phyloP scores from a whole-genome alignment of 2,113 vertebrate genomes.

The Chaetura pelagica region DNA sequence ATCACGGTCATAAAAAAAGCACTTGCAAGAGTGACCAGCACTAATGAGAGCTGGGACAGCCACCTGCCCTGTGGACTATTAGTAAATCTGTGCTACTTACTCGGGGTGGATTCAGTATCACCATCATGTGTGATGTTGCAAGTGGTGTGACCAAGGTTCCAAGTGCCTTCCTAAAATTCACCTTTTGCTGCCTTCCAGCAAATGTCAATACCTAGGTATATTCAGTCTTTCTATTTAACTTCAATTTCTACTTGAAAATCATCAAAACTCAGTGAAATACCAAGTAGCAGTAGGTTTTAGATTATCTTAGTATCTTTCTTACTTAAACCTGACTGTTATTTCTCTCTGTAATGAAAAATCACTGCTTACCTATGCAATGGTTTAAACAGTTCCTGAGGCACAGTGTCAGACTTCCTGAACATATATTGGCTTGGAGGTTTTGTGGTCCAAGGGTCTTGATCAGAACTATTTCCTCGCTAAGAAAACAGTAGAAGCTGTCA shows the following conservation, averaged over 20 bases:
- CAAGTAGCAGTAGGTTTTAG: background rate
- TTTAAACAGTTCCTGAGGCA: constrained; percentile 54
- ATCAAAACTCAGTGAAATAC: background rate
- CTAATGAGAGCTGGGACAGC: background rate
- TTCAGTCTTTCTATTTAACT: background rate
- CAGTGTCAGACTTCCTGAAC: constrained; percentile 32
- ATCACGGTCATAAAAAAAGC: background rate
- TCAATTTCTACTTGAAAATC: background rate
- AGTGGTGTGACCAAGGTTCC: background rate
- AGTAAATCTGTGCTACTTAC: background rate
- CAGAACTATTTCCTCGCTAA: constrained; percentile 60
- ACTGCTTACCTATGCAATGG: constrained; percentile 60
- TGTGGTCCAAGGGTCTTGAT: constrained; percentile 59
- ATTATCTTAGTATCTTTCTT: background rate
- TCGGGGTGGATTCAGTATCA: background rate
- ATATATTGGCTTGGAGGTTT: constrained; percentile 7
- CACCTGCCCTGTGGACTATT: background rate
- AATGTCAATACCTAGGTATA: background rate
- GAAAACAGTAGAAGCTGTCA: constrained; percentile 67
- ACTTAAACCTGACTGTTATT: background rate
- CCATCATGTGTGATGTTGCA: background rate
- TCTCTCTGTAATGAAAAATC: background rate
- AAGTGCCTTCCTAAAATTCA: background rate
- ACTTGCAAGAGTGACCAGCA: background rate
- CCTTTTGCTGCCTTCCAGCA: background rate